A percentile compares a stretch with the other conserved stretches of the same genome.
Evolutionary conservation across 2,113 vertebrate genomes (phyloP).

Genomic region (Cranoglanis bouderius): DNA sequence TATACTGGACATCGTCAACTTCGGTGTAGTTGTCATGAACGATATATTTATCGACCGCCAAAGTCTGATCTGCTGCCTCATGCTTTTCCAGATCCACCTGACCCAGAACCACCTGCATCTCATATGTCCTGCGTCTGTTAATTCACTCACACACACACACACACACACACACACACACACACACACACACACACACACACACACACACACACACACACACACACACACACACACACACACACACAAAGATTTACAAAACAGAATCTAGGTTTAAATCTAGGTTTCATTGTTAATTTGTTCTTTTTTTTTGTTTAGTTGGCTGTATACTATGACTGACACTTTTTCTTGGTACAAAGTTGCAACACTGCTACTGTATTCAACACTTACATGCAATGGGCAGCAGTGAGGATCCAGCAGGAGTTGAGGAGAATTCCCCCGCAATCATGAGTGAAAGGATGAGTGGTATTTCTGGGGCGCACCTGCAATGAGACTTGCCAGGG

Average conservation of each 20-base stretch:
- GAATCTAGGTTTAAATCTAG: not conserved
- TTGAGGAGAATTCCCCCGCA: constrained; percentile 82
- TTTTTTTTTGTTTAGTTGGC: not conserved
- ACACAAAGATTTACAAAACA: no score
- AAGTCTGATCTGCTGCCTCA: constrained; percentile 77
- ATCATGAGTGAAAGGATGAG: constrained; percentile 55
- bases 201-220: not conserved
- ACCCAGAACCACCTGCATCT: constrained; percentile 78
- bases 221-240: not conserved
- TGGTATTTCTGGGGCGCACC: constrained; percentile 24
- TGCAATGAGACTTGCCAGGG: constrained; percentile 87
- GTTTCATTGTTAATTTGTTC: not conserved
- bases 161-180: constrained; percentile 2
- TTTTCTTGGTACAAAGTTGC: not conserved
- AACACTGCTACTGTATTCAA: not conserved
- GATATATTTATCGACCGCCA: constrained; percentile 74
- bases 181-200: not conserved
- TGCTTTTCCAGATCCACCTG: constrained; percentile 72
- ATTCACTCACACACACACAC: not conserved
- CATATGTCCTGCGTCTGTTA: not conserved
- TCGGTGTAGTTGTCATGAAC: constrained; percentile 70
- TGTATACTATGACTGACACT: not conserved
- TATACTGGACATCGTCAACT: constrained; percentile 52
- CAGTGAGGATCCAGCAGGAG: constrained; percentile 88
- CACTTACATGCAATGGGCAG: constrained; percentile 85